Evolutionary conservation across 2,797 vertebrate species (phyloP), one percentile per base, ranked within the genome.

Genomic region (Xenopus petersii): DNA sequence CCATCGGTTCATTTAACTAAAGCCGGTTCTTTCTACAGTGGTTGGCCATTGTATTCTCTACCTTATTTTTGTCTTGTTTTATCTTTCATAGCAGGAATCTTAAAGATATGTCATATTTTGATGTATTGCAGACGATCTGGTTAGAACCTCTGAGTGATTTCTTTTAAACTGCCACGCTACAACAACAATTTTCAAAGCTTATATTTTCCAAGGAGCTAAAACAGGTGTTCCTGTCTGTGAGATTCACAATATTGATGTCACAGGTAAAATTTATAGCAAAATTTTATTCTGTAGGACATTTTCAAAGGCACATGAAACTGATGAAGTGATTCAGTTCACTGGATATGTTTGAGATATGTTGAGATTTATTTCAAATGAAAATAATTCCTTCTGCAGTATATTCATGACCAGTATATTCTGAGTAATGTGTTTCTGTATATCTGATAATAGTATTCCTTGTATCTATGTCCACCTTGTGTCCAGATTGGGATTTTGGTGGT

Each of bases 171-270:
- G 68, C 56, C 74, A 76, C 70, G 66, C 61, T 55, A 64, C 70
- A 26, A 70, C 61, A 75, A 33, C 74, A 75, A 56, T 71, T 76
- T 71, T 66, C 74, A 62, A 71, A 71, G 67, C 62, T 65, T 24
- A 59, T 42, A 42, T 42, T 42, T 42, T 42, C 36, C 36, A 42
- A 42, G 8, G 36, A 6, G 36, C 36, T 71, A 30, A 71, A 71
- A 71, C 74, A 58, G 68, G 68, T 71, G 62, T 70, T 71, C 36
- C 8, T 71, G 67, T 75, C 67, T 70, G 24, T 51, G 58, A 61
- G 54, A 59, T 42, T 76, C 62, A 66, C 74, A 76, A 33, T 76
- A 71, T 76, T 76, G 68, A 76, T 76, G 74, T 71, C 51, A 66
- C 42, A 51, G 55, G 54, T 61, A 76, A 58, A 65, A 71, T 76